Percentiles rank a stretch among this genome's conserved stretches.
These are phyloP conservation scores for Electrona antarctica DNA, from an alignment of 2,113 vertebrate species.

Conservation along the genomic window DNA sequence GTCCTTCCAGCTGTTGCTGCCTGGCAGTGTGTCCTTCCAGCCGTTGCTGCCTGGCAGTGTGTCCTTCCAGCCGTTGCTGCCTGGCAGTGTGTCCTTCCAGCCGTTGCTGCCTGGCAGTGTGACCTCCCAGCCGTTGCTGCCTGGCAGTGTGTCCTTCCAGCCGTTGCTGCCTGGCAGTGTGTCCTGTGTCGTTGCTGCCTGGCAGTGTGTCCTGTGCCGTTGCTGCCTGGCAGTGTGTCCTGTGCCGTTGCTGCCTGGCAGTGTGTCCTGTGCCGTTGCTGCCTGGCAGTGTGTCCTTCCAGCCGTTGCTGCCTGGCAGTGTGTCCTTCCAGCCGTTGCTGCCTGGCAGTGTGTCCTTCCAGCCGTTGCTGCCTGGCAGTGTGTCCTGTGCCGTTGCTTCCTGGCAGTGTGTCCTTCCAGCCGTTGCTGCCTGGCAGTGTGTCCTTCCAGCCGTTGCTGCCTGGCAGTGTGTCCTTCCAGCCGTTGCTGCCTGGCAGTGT, in stretches of 20 bases:
- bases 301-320: slow-evolving; percentile 9
- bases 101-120: slow-evolving; percentile 1
- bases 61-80: slow-evolving; percentile 21
- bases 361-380: slow-evolving; percentile 9
- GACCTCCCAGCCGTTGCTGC: slow-evolving; percentile 20
- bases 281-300: slow-evolving; percentile 24
- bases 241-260: slow-evolving; percentile 6
- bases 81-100: slow-evolving; percentile 32
- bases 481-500: slow-evolving; percentile 1
- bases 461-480: slow-evolving; percentile 32
- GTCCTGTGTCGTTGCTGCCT: background rate
- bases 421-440: slow-evolving; percentile 1
- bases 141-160: slow-evolving; percentile 32
- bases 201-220: too few relatives aligned
- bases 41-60: slow-evolving; percentile 1
- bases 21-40: slow-evolving; percentile 32
- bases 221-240: background rate
- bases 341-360: slow-evolving; percentile 24
- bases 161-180: slow-evolving; percentile 1
- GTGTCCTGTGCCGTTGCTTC: background rate
- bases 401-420: slow-evolving; percentile 32
- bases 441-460: slow-evolving; percentile 21
- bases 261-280: too few relatives aligned
- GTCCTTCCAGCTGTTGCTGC: slow-evolving; percentile 21
- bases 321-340: slow-evolving; percentile 25